A percentile compares a stretch with the other conserved stretches of the same genome.
phyloP scores from a whole-genome alignment of 2,113 vertebrate species.

The Rhynchomys soricoides region DNA sequence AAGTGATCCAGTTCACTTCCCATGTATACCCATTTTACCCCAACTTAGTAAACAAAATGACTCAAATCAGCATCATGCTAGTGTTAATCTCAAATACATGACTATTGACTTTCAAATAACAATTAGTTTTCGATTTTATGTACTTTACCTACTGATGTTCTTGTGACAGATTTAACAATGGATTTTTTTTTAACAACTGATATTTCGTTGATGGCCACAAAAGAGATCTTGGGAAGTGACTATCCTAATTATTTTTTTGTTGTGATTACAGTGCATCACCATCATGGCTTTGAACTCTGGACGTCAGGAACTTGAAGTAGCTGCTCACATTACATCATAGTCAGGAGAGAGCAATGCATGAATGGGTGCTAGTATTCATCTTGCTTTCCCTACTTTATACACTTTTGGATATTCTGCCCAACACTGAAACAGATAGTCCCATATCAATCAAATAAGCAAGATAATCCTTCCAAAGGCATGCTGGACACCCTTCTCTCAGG shows the following conservation, averaged over 20 bases:
- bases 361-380: too few species aligned
- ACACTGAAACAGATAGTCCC: not conserved
- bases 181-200: not conserved
- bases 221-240: not conserved
- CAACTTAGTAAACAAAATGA: not conserved
- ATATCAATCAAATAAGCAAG: not conserved
- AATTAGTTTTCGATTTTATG: conserved; percentile 7
- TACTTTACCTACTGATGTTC: not conserved
- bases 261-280: not conserved
- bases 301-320: not conserved
- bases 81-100: not conserved
- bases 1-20: not conserved
- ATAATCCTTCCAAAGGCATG: not conserved
- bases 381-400: not conserved
- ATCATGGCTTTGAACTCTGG: not conserved
- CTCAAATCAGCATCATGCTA: not conserved
- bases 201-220: not conserved
- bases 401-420: not conserved
- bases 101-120: not conserved
- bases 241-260: not conserved
- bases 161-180: not conserved
- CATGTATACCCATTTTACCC: not conserved
- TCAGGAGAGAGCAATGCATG: not conserved
- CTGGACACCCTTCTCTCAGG: not conserved
- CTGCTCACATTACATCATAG: not conserved